These are phyloP conservation scores for Oscheius sp. DNA, from an alignment of 2,888 invertebrate species.

Conservation along the genomic window DNA sequence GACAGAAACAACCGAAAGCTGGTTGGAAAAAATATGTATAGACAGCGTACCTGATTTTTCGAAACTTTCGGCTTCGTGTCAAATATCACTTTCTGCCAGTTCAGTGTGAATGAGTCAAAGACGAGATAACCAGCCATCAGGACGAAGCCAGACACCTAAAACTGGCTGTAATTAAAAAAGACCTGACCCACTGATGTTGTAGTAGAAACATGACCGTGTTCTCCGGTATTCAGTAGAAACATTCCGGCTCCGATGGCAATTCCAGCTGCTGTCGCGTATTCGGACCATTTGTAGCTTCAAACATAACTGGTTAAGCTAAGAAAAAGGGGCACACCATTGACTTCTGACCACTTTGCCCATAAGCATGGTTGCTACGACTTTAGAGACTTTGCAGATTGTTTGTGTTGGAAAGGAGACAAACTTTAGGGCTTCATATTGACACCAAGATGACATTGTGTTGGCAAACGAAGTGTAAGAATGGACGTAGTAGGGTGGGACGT, in stretches of 20 bases:
- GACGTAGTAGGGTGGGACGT: conserved; percentile 89
- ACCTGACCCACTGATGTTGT: conserved; percentile 20
- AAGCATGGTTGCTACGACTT: conserved; percentile 96
- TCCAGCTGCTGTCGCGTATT: conserved; percentile 88
- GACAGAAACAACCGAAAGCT: too few species aligned
- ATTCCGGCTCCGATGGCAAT: conserved; percentile 92
- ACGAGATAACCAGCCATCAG: conserved; percentile 89
- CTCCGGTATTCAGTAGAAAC: conserved; percentile 81
- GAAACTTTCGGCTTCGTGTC: conserved; percentile 66
- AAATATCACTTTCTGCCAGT: conserved; percentile 95
- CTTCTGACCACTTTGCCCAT: conserved; percentile 93
- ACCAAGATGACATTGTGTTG: conserved; percentile 98
- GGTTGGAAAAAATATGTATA: too few species aligned
- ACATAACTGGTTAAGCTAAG: conserved; percentile 1
- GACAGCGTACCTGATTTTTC: conserved; percentile 58
- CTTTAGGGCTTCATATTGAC: conserved; percentile 98
- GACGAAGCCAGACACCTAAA: conserved; percentile 81
- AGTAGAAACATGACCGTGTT: conserved; percentile 27
- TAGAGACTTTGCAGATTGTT: conserved; percentile 89
- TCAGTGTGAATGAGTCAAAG: conserved; percentile 96
- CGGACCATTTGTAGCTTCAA: conserved; percentile 78
- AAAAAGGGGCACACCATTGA: conserved; percentile 46
- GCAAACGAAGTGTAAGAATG: conserved; percentile 95
- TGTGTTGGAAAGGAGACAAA: conserved; percentile 96
- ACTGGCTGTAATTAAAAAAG: not conserved